Evolutionary conservation across 2,113 vertebrate species (phyloP).

Genomic region (Eptesicus fuscus): DNA sequence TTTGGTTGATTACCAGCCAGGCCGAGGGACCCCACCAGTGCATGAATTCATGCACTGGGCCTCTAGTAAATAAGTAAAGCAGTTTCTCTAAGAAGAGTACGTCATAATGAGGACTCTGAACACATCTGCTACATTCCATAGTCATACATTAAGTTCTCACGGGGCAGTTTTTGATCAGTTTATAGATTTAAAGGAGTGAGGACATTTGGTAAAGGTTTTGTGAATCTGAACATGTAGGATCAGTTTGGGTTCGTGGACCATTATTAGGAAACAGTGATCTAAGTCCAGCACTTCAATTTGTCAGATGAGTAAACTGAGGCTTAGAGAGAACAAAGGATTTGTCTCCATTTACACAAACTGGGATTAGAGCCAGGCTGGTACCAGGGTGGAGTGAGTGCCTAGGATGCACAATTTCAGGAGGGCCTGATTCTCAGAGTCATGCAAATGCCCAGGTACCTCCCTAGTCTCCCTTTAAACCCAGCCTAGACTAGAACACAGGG

Average conservation of each 20-base stretch:
- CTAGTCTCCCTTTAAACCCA: background rate
- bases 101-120: background rate
- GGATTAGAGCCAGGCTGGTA: background rate
- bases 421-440: background rate
- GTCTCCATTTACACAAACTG: background rate
- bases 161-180: background rate
- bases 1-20: too few species aligned
- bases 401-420: background rate
- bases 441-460: accelerated
- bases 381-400: too few species aligned
- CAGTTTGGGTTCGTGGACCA: background rate
- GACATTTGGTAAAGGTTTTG: background rate
- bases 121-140: background rate
- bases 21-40: too few species aligned
- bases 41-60: too few species aligned
- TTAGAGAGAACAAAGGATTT: background rate
- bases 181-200: background rate
- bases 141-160: background rate
- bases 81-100: background rate
- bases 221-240: background rate
- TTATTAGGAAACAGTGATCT: background rate
- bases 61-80: background rate
- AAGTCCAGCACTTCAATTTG: background rate
- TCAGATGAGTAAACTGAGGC: background rate
- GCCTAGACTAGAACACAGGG: background rate